Evolutionary conservation across 2,888 invertebrate genomes (phyloP), one percentile per base, ranked within the genome.

Genomic region (Watsonalla binaria): DNA sequence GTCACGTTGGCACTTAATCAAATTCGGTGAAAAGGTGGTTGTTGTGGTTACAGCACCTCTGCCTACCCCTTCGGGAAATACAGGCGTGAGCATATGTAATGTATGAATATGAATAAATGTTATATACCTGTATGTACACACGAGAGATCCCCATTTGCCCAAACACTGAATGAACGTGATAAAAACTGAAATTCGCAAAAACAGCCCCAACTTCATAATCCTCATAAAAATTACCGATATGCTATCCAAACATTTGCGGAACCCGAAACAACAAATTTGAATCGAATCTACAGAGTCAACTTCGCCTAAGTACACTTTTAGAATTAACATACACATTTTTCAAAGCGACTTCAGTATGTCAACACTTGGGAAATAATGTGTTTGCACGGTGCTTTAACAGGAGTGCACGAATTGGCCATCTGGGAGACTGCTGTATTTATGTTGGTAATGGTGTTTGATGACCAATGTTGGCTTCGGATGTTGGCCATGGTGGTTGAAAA

Each of bases 281-380:
- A 42, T 42, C 11, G 42, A 42, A 42, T 42, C 42, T 42, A 42
- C 42, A 42, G 42, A 42, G 42, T 42, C 42, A 42, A 42, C 42
- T 42, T 42, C 9, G 42, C 42, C 42, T 42, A 42, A 42, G 42
- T 11, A 42, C 42, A 42, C 42, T 42, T 42, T 42, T 42, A 8
- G 42, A 42, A 39, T 49, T 49, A 49, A 35, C 49, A 49, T 49
- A 49, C 15, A 49, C 15, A 7, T n/a, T 14, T 34, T 9, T 15
- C 37, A 49, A 37, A 15, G 49, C 15, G 49, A 15, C 42, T 42
- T 42, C 42, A 42, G 37, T 49, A 37, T 15, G 39, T 39, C 39
- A 49, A 49, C 39, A 49, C 49, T 49, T 15, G 66, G 59, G 61
- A 68, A 69, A 72, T 80, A 79, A 80, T 80, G 81, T 83, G 78